Evolutionary conservation across 1,140 invertebrate genomes (phyloP), one percentile per base, ranked within the genome.

Genomic region (Bombus balteatus): DNA sequence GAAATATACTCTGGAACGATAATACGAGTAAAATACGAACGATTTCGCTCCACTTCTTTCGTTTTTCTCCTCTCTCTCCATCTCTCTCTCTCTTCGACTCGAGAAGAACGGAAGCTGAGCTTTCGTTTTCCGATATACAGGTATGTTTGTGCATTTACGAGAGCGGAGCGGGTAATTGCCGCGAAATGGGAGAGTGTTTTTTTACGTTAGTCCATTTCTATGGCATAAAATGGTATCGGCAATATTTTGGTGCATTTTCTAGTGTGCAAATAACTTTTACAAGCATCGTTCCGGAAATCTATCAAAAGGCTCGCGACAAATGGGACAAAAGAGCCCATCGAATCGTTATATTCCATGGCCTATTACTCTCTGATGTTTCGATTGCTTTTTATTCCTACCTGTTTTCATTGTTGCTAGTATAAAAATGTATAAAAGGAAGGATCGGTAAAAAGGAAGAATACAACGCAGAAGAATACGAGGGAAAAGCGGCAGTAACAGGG

Each of bases 131-230:
- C 70, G 53, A 81, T 47, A 65, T n/a, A 65, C 8, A 28, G 39
- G 3, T 53, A 13, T 32, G 39, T 47, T 65, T 82, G 57, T 32
- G 39, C 47, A 39, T 41, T 75, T 74, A 82, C 39, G 34, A 47
- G 37, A n/a, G 1, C 12, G n/a, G 5, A 10, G 32, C 8, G 1
- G 22, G 1, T 12, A 41, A 41, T 75, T 22, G 53, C n/a, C 53
- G 32, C 37, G 32, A 15, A 59, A 82, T 12, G 68, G 15, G n/a
- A 32, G 65, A 75, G n/a, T 32, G 15, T n/a, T 37, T 43, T 75
- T 82, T 82, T 82, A 81, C 47, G 80, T 47, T 53, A 6, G 47
- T 22, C 47, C 47, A 22, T 53, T 77, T 41, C 13, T 15, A 25
- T 37, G 57, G 13, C 13, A 47, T 59, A 41, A 72, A 81, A 81